These are phyloP conservation scores for Pyrrhia umbra DNA, from an alignment of 2,888 invertebrate species.

Conservation along the genomic window DNA sequence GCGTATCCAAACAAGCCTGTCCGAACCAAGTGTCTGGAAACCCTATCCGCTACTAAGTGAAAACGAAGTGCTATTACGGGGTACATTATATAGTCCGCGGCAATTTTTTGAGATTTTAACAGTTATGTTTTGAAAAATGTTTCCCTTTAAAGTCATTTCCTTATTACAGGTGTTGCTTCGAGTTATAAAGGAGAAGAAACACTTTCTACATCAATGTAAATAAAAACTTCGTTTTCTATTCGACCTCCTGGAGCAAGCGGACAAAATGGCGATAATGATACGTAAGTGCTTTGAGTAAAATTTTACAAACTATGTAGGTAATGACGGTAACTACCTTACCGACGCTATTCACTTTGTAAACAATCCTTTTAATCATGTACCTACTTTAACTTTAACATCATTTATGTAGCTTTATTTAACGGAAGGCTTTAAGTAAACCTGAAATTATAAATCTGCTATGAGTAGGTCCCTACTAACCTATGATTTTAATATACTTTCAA, in stretches of 20 bases:
- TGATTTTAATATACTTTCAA: too few species aligned
- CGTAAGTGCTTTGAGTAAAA: constrained; percentile 50
- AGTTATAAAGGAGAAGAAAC: constrained; percentile 33
- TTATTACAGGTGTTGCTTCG: constrained; percentile 57
- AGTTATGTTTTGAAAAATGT: constrained; percentile 10
- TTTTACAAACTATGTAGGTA: not conserved
- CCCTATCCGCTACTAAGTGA: constrained; percentile 31
- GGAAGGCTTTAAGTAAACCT: too few species aligned
- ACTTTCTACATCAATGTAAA: constrained; percentile 47
- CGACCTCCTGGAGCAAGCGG: constrained; percentile 22
- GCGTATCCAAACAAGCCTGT: constrained; percentile 1
- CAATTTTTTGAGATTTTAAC: constrained; percentile 23
- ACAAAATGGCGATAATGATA: constrained; percentile 71
- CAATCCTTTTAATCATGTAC: not conserved
- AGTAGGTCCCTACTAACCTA: too few species aligned
- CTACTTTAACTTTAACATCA: too few species aligned
- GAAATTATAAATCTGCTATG: too few species aligned
- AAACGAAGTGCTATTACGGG: constrained; percentile 25
- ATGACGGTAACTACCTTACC: not conserved
- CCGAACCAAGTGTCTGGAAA: not conserved
- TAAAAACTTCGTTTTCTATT: constrained; percentile 30
- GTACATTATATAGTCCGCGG: constrained; percentile 34
- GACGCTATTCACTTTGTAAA: not conserved
- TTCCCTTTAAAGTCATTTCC: constrained; percentile 3
- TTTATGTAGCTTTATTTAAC: too few species aligned